Conservation (phyloP, 2,888 invertebrate species). For the Lepetodrilus schrolli region DNA sequence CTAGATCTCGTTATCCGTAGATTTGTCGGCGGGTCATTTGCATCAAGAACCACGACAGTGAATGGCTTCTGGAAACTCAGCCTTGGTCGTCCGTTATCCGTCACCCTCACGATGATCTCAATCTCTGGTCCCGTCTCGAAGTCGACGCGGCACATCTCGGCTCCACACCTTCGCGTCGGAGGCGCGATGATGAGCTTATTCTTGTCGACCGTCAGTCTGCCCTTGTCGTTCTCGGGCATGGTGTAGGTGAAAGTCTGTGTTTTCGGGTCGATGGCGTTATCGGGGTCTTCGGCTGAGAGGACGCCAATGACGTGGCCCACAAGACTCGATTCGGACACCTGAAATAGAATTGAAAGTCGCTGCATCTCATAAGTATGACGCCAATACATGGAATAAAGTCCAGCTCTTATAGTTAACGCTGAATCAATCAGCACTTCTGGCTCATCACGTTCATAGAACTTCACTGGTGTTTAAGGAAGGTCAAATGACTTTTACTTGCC, state of each 20-base stretch:
- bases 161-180: background rate
- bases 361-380: background rate
- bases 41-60: conserved; percentile 44
- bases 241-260: conserved; percentile 50
- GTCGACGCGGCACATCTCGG: conserved; percentile 36
- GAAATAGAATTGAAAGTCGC: background rate
- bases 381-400: no score
- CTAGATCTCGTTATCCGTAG: conserved; percentile 35
- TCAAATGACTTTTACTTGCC: conserved; percentile 42
- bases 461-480: no score
- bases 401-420: no score
- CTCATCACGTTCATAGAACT: no score
- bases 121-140: conserved; percentile 45
- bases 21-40: conserved; percentile 49
- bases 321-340: conserved; percentile 52
- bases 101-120: conserved; percentile 39
- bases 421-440: no score
- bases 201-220: conserved; percentile 45
- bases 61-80: conserved; percentile 30
- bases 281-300: conserved; percentile 50
- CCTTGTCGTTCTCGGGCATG: conserved; percentile 44
- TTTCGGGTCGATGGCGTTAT: conserved; percentile 37
- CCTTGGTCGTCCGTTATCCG: conserved; percentile 47
- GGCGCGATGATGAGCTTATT: conserved; percentile 39
- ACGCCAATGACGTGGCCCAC: conserved; percentile 45